phyloP scores from a whole-genome alignment of 2,113 vertebrate genomes.

The Alaudala cheleensis region DNA sequence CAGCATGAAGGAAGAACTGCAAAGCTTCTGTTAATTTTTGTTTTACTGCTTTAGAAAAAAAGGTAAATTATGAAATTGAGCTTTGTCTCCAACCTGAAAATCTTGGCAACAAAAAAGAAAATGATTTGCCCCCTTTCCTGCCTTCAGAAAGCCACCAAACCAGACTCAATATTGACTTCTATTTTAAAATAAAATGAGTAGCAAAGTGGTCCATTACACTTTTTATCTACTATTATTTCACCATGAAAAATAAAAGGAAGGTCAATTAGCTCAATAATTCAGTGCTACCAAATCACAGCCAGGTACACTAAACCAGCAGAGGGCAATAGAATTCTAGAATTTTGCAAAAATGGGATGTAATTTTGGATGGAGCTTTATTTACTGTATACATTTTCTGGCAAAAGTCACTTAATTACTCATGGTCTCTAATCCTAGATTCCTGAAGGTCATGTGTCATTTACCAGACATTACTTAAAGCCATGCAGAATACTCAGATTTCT shows the following conservation, averaged over 20 bases:
- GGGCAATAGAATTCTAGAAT: constrained; percentile 70
- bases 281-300: neutral
- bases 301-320: constrained; percentile 58
- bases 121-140: neutral
- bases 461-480: neutral
- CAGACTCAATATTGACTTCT: neutral
- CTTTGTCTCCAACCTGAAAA: neutral
- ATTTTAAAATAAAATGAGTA: neutral
- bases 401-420: neutral
- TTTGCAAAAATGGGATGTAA: constrained; percentile 33
- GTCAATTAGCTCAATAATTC: neutral
- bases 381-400: constrained; percentile 17
- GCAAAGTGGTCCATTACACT: neutral
- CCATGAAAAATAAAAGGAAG: neutral
- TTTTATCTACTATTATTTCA: neutral
- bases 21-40: neutral
- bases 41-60: neutral
- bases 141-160: neutral
- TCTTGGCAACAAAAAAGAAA: neutral
- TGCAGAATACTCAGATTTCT: neutral
- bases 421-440: neutral
- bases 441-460: neutral
- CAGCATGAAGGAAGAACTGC: neutral
- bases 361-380: constrained; percentile 8
- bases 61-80: neutral